Percentiles rank a stretch among this genome's conserved stretches.
Conservation (phyloP, 2,797 vertebrate species). For the Prionace glauca region DNA sequence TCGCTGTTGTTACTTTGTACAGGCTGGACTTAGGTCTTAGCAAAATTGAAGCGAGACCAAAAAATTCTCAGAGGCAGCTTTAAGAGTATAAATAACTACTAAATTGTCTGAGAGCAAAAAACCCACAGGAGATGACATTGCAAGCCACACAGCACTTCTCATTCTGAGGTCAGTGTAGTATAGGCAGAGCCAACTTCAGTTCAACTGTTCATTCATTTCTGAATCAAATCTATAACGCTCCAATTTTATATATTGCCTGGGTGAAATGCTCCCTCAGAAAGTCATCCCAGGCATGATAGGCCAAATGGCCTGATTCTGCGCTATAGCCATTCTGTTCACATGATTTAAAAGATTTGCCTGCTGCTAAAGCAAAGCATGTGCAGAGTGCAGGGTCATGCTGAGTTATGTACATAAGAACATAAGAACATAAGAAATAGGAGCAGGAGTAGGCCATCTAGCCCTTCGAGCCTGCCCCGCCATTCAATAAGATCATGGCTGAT, state of each 20-base stretch:
- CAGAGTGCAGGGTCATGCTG: not conserved
- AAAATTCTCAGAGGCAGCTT: not conserved
- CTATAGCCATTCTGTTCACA: not conserved
- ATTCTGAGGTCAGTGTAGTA: not conserved
- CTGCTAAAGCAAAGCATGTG: not conserved
- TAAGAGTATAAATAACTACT: not conserved
- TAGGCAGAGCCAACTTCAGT: too few relatives aligned
- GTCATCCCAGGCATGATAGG: not conserved
- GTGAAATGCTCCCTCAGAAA: not conserved
- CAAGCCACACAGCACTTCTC: not conserved
- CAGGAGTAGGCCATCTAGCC: too few relatives aligned
- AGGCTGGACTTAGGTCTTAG: not conserved
- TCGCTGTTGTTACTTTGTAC: not conserved
- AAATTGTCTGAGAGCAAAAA: not conserved
- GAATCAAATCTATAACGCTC: not conserved
- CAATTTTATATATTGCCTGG: not conserved
- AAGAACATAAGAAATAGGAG: too few relatives aligned
- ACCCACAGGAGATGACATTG: not conserved
- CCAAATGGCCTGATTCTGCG: not conserved
- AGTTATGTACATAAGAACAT: too few relatives aligned
- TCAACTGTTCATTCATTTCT: not conserved
- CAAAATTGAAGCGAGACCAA: not conserved
- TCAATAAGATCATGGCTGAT: too few relatives aligned
- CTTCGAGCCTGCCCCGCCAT: too few relatives aligned
- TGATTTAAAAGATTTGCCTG: not conserved